phyloP scores from a whole-genome alignment of 2,113 vertebrate species.

The Cyprinodon tularosa region DNA sequence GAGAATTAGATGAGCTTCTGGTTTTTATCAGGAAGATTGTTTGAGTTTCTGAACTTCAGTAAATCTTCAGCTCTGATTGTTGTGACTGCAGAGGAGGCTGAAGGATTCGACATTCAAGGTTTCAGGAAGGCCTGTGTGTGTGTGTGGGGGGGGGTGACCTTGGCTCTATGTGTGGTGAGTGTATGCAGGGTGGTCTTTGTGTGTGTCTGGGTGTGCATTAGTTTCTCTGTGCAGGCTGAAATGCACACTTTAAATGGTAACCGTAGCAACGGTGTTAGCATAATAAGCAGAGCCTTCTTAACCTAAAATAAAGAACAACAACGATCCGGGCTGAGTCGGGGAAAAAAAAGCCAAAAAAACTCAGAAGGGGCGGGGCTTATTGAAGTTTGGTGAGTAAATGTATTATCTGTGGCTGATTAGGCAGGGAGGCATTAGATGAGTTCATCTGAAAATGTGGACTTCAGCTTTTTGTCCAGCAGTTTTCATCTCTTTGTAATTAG shows the following conservation, averaged over 20 bases:
- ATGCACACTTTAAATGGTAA: slow-evolving; percentile 25
- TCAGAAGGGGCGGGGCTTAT: neutral
- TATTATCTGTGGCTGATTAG: neutral
- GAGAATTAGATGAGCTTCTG: neutral
- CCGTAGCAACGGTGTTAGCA: slow-evolving; percentile 28
- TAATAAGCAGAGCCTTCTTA: neutral
- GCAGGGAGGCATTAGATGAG: neutral
- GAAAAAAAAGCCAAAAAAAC: too few species aligned
- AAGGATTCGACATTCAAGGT: neutral
- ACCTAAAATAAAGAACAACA: slow-evolving; percentile 5
- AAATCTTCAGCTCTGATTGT: slow-evolving; percentile 23
- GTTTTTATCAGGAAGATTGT: neutral
- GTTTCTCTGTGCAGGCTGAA: slow-evolving; percentile 16
- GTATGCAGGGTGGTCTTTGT: slow-evolving; percentile 23
- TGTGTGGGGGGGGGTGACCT: slow-evolving; percentile 16
- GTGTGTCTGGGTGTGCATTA: slow-evolving; percentile 26
- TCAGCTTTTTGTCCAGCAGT: neutral
- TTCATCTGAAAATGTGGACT: neutral
- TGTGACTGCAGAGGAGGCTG: slow-evolving; percentile 20
- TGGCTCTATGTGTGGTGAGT: slow-evolving; percentile 21
- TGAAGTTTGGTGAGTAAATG: neutral
- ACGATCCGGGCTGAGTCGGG: neutral
- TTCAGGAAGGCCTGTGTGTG: neutral
- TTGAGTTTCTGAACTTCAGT: slow-evolving; percentile 4
- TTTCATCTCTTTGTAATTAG: too few species aligned